phyloP scores from a whole-genome alignment of 2,797 vertebrate species.

The Netta rufina region DNA sequence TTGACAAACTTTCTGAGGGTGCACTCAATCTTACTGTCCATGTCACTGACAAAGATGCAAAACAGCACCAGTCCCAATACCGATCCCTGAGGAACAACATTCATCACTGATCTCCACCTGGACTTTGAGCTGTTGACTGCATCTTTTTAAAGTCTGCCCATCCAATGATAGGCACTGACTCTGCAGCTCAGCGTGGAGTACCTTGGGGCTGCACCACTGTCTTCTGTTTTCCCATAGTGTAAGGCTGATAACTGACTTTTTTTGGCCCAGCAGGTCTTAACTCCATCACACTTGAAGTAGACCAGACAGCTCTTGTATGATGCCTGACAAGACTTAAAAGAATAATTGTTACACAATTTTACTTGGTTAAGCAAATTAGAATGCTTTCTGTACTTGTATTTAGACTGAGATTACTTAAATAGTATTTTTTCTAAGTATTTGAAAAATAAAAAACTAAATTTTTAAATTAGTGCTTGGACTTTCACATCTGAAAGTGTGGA shows the following conservation, averaged over 20 bases:
- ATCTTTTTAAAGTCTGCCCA: too few relatives aligned
- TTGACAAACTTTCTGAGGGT: too few relatives aligned
- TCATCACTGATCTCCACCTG: not conserved
- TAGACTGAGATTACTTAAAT: not conserved
- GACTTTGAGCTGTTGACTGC: not conserved
- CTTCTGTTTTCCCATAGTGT: not conserved
- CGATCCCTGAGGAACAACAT: not conserved
- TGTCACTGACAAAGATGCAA: not conserved
- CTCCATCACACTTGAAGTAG: not conserved
- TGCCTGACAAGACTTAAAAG: not conserved
- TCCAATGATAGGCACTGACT: fast-evolving
- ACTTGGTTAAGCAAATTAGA: not conserved
- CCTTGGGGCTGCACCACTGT: not conserved
- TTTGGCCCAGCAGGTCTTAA: not conserved
- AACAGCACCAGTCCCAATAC: not conserved
- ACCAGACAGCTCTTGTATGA: not conserved
- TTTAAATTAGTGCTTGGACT: not conserved
- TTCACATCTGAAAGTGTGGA: not conserved
- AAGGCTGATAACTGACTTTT: not conserved
- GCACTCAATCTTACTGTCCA: too few relatives aligned
- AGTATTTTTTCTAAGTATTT: not conserved
- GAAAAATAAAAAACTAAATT: not conserved
- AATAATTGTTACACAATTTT: not conserved
- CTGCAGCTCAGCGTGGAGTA: not conserved
- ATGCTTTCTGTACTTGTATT: not conserved